phyloP scores from a whole-genome alignment of 2,113 vertebrate species.

The Laticauda colubrina region DNA sequence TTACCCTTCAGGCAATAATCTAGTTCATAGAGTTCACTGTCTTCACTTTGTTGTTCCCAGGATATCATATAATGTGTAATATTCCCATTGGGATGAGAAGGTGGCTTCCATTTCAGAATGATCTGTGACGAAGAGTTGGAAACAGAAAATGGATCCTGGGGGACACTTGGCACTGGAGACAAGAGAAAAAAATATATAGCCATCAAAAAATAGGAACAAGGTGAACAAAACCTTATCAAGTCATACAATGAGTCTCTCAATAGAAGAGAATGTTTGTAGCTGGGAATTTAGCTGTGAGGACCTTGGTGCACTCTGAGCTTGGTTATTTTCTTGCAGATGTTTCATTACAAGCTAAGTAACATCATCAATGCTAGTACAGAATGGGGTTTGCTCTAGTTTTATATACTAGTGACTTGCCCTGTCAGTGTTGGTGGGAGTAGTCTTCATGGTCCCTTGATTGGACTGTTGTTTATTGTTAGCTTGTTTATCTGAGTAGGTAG shows the following conservation, averaged over 20 bases:
- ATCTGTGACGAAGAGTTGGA: conserved; percentile 96
- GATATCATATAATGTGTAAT: conserved; percentile 93
- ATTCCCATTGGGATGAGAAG: conserved; percentile 91
- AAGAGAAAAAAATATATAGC: neutral
- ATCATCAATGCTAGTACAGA: neutral
- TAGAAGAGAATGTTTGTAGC: neutral
- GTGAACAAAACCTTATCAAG: neutral
- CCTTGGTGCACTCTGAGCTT: neutral
- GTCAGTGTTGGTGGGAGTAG: neutral
- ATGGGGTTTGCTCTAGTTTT: neutral
- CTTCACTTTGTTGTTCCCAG: conserved; percentile 87
- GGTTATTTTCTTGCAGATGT: neutral
- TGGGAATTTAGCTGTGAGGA: neutral
- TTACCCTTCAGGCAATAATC: conserved; percentile 96
- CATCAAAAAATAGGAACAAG: neutral
- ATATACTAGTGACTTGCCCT: neutral
- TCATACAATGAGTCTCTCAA: neutral
- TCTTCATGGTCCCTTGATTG: neutral
- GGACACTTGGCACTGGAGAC: conserved; percentile 85
- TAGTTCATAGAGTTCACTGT: conserved; percentile 86
- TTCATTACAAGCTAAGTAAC: neutral
- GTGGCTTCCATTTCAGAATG: conserved; percentile 93
- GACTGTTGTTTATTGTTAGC: neutral
- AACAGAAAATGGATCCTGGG: conserved; percentile 87
- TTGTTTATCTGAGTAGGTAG: neutral